Conservation (phyloP, 2,888 invertebrate genomes). For the Phyllotreta striolata region DNA sequence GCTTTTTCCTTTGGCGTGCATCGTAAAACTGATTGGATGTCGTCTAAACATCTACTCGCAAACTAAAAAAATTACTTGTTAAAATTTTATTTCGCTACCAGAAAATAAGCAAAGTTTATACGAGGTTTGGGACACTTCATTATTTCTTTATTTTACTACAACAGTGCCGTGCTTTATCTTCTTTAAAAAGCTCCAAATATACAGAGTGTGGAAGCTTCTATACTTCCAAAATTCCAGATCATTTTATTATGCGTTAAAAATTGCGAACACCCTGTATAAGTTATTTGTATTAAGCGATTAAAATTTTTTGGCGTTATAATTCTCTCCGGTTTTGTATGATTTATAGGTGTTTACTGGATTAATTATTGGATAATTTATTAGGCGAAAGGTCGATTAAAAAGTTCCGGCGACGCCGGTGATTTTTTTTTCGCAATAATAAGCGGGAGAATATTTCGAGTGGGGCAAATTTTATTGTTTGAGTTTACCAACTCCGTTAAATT, state of each 20-base stretch:
- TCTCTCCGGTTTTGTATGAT: too few species aligned
- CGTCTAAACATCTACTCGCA: constrained; percentile 40
- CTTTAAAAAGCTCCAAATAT: too few species aligned
- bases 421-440: constrained; percentile 44
- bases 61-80: constrained; percentile 53
- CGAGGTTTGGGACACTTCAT: constrained; percentile 57
- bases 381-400: too few species aligned
- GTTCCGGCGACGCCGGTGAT: constrained; percentile 17
- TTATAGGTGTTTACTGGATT: too few species aligned
- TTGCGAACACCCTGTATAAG: too few species aligned
- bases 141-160: constrained; percentile 50
- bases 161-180: neutral
- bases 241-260: too few species aligned
- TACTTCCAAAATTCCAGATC: too few species aligned
- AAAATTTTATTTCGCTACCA: constrained; percentile 54
- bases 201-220: too few species aligned
- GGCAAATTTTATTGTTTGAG: constrained; percentile 47
- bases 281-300: too few species aligned
- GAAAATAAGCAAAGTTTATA: constrained; percentile 61
- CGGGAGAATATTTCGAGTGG: constrained; percentile 43
- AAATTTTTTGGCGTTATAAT: too few species aligned
- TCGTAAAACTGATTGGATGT: constrained; percentile 2
- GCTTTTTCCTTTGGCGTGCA: neutral
- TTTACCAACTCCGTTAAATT: constrained; percentile 44
- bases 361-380: too few species aligned